Percentiles rank a stretch among this genome's conserved stretches.
phyloP scores from a whole-genome alignment of 2,113 vertebrate genomes.

The Kryptolebias marmoratus region DNA sequence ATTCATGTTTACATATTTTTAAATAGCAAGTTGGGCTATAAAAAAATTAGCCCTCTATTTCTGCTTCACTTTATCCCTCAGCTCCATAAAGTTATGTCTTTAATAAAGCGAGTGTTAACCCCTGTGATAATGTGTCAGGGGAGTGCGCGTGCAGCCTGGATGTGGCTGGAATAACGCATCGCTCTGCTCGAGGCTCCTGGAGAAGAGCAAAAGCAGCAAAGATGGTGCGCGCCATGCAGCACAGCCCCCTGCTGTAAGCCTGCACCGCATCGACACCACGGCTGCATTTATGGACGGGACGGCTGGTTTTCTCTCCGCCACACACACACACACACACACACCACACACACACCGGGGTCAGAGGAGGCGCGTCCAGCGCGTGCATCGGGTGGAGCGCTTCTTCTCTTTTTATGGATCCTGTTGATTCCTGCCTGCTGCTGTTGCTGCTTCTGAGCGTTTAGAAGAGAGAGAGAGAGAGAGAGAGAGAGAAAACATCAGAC shows the following conservation, averaged over 20 bases:
- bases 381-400: conserved; percentile 48
- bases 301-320: conserved; percentile 17
- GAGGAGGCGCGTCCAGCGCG: conserved; percentile 25
- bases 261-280: conserved; percentile 19
- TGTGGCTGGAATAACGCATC: conserved; percentile 46
- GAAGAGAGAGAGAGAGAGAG: conserved; percentile 21
- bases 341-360: conserved; percentile 3
- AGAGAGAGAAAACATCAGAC: conserved; percentile 1
- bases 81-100: not conserved
- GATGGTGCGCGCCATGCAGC: conserved; percentile 54
- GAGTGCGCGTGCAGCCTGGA: conserved; percentile 35
- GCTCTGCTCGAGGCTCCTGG: conserved; percentile 50
- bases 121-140: not conserved
- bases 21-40: too few relatives aligned
- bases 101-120: not conserved
- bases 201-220: conserved; percentile 54
- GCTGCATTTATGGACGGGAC: conserved; percentile 16
- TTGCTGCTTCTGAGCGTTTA: conserved; percentile 41
- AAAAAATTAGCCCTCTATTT: not conserved
- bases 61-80: not conserved
- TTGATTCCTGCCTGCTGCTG: conserved; percentile 60
- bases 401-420: conserved; percentile 67
- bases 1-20: too few relatives aligned
- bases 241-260: conserved; percentile 40
- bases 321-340: not conserved